These are phyloP conservation scores for Hippopotamyrus pictus DNA, from an alignment of 2,797 vertebrate species.

Conservation along the genomic window DNA sequence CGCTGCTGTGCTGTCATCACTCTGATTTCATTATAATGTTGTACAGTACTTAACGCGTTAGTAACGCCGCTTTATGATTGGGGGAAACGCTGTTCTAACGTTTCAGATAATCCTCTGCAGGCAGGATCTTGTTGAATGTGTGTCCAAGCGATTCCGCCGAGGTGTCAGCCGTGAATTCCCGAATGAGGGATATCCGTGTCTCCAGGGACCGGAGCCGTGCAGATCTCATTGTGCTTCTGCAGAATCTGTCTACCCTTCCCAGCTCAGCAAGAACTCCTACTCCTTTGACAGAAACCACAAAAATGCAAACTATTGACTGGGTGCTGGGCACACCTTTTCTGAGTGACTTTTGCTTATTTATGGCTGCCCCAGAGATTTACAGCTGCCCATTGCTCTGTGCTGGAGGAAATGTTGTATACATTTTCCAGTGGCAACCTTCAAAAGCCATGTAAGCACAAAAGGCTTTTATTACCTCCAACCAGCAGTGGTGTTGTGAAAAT, in stretches of 20 bases:
- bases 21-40: background rate
- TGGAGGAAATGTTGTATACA: slow-evolving; percentile 19
- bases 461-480: slow-evolving; percentile 54
- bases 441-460: slow-evolving; percentile 36
- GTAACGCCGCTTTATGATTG: background rate
- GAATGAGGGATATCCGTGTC: background rate
- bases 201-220: background rate
- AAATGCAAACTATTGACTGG: slow-evolving; percentile 73
- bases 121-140: background rate
- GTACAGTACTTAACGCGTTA: background rate
- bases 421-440: slow-evolving; percentile 30
- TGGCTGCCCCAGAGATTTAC: slow-evolving; percentile 42
- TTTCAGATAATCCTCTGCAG: background rate
- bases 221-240: background rate
- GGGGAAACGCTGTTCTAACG: background rate
- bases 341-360: slow-evolving; percentile 51
- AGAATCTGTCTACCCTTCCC: background rate
- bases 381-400: slow-evolving; percentile 31
- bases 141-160: background rate
- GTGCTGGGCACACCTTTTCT: slow-evolving; percentile 49
- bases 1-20: background rate
- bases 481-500: slow-evolving; percentile 52
- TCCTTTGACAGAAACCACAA: slow-evolving; percentile 78
- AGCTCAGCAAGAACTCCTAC: slow-evolving; percentile 60
- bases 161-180: background rate